A percentile compares a stretch with the other conserved stretches of the same genome.
Evolutionary conservation across 2,888 invertebrate species (phyloP).

Genomic region (Eumacrocentrus americanus): DNA sequence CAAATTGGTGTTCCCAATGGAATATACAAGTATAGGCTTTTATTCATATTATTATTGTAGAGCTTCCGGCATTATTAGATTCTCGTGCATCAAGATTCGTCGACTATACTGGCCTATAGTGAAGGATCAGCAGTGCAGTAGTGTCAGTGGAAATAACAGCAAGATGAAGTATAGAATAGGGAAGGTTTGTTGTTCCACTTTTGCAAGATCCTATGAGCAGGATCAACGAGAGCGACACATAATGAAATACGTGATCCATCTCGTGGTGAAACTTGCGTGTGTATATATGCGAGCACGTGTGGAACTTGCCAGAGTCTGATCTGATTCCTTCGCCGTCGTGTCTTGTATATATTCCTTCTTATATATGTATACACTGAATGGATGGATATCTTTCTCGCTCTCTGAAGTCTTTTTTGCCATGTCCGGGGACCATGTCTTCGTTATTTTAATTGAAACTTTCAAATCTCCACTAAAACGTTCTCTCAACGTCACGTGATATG

Average conservation of each 20-base stretch:
- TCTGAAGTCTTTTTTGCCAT: too few relatives aligned
- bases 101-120: too few relatives aligned
- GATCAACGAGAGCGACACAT: slow-evolving; percentile 36
- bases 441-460: slow-evolving; percentile 47
- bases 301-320: slow-evolving; percentile 15
- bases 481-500: too few relatives aligned
- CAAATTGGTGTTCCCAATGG: background rate
- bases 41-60: too few relatives aligned
- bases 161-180: slow-evolving; percentile 14
- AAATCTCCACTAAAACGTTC: slow-evolving; percentile 42
- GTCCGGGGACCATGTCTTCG: too few relatives aligned
- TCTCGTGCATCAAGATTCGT: background rate
- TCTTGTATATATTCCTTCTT: slow-evolving; percentile 10
- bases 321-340: slow-evolving; percentile 28
- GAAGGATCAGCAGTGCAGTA: background rate
- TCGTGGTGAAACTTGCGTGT: slow-evolving; percentile 44
- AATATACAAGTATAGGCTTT: too few relatives aligned
- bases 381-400: background rate
- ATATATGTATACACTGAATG: slow-evolving; percentile 17
- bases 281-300: slow-evolving; percentile 17
- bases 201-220: slow-evolving; percentile 28
- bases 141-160: background rate
- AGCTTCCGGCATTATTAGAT: slow-evolving; percentile 5
- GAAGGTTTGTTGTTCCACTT: slow-evolving; percentile 38
- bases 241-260: slow-evolving; percentile 58